A percentile compares a stretch with the other conserved stretches of the same genome.
These are phyloP conservation scores for Strix aluco DNA, from an alignment of 2,113 vertebrate genomes.

Conservation along the genomic window DNA sequence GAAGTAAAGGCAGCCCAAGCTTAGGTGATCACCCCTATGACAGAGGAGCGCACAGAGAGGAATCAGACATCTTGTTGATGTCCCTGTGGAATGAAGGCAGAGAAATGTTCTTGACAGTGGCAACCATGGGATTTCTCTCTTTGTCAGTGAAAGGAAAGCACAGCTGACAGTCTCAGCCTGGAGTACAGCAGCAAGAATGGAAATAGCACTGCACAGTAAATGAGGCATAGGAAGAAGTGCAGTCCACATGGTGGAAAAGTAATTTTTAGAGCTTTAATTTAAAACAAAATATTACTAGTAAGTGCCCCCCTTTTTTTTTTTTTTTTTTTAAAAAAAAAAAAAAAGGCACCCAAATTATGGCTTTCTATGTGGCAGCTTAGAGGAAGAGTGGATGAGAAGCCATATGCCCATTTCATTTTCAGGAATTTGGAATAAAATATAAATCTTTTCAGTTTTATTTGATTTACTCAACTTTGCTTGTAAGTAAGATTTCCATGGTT, in stretches of 20 bases:
- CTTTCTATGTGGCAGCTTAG: not conserved
- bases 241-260: not conserved
- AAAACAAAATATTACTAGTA: not conserved
- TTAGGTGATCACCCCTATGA: slow-evolving; percentile 60
- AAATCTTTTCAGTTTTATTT: not conserved
- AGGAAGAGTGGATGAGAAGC: not conserved
- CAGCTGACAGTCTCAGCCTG: slow-evolving; percentile 60
- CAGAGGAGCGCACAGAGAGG: slow-evolving; percentile 5
- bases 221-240: not conserved
- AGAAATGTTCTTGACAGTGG: slow-evolving; percentile 68
- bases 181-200: not conserved
- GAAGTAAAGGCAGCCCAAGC: slow-evolving; percentile 42
- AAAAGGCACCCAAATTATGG: rapidly evolving
- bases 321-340: not conserved
- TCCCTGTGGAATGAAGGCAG: slow-evolving; percentile 59
- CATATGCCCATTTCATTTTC: not conserved
- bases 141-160: slow-evolving; percentile 57
- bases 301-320: not conserved
- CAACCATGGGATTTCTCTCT: slow-evolving; percentile 67
- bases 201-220: slow-evolving; percentile 32
- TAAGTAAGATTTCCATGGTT: not conserved
- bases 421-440: not conserved
- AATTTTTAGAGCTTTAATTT: slow-evolving; percentile 11
- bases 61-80: slow-evolving; percentile 51
- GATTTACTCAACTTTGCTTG: not conserved